Percentiles rank a stretch among this genome's conserved stretches.
Evolutionary conservation across 2,797 vertebrate genomes (phyloP).

Genomic region (Anniella stebbinsi): DNA sequence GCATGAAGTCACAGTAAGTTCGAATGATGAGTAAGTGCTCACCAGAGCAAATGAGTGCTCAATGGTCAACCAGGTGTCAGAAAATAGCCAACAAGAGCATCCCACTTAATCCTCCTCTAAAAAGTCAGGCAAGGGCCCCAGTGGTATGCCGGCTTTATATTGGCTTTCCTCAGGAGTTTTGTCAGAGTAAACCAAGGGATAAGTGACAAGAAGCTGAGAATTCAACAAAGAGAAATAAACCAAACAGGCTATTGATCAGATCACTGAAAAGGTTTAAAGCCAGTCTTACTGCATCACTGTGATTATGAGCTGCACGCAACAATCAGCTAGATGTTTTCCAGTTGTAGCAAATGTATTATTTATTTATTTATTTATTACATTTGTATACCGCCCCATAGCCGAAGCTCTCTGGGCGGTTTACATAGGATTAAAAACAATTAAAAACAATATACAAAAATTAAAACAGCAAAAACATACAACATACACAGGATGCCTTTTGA

Average conservation of each 20-base stretch:
- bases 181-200: not conserved
- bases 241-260: not conserved
- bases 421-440: too few relatives aligned
- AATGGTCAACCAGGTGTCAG: conserved; percentile 16
- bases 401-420: too few relatives aligned
- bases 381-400: too few relatives aligned
- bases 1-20: not conserved
- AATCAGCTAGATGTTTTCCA: not conserved
- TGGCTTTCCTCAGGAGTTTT: not conserved
- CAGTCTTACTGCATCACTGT: not conserved
- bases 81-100: not conserved
- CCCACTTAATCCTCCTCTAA: not conserved
- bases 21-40: conserved; percentile 1
- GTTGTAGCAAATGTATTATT: not conserved
- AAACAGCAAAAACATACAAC: too few relatives aligned
- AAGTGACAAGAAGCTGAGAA: not conserved
- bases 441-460: too few relatives aligned
- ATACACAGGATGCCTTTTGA: not conserved
- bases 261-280: not conserved
- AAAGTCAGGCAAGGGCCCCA: not conserved
- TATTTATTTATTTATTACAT: too few relatives aligned
- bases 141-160: not conserved
- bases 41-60: not conserved
- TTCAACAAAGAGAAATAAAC: not conserved
- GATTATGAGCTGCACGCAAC: not conserved